Conservation (phyloP, 2,797 vertebrate species). For the Odontamblyopus rebecca region DNA sequence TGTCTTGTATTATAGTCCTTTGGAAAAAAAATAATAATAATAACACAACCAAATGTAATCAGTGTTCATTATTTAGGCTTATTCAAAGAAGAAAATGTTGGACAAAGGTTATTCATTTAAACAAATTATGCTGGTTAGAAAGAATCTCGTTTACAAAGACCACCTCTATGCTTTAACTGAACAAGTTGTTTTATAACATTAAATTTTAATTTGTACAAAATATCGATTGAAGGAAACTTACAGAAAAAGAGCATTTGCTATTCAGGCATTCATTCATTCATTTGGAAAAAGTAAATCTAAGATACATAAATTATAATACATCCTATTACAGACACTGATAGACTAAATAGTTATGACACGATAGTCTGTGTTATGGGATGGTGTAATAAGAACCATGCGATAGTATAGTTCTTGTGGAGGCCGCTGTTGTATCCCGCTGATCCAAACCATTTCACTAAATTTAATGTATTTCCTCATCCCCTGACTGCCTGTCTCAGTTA, state of each 20-base stretch:
- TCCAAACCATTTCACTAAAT: background rate
- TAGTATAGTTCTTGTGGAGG: background rate
- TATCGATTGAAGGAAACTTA: no score
- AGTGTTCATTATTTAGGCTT: background rate
- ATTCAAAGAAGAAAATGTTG: background rate
- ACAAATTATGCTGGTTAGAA: background rate
- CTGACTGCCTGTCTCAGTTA: background rate
- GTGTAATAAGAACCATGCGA: constrained; percentile 3
- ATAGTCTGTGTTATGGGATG: constrained; percentile 3
- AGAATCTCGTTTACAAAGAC: background rate
- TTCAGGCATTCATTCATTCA: no score
- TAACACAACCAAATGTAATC: background rate
- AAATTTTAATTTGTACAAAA: no score
- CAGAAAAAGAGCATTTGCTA: no score
- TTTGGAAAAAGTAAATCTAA: background rate
- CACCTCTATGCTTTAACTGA: background rate
- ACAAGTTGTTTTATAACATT: no score
- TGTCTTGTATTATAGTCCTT: background rate
- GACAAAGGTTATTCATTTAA: background rate
- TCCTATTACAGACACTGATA: constrained; percentile 16
- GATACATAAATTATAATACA: background rate
- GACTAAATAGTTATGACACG: constrained; percentile 13
- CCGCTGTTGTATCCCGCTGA: background rate
- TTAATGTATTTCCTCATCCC: background rate
- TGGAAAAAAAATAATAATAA: background rate